Conservation (phyloP, 1,140 invertebrate species). For the Pachyrhynchus sulphureomaculatus region DNA sequence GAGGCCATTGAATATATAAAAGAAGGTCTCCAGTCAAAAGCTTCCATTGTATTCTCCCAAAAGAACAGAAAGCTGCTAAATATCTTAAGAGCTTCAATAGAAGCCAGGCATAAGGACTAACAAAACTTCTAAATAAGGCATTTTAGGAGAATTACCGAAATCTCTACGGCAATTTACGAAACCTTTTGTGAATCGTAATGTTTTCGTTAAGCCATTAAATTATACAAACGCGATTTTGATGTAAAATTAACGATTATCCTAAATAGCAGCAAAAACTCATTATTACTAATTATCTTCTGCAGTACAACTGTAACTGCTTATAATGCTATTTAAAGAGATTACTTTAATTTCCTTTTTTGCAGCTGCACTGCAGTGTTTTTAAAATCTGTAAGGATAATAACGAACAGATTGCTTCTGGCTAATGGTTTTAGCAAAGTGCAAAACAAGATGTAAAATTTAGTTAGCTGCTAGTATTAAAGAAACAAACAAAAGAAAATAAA, state of each 20-base stretch:
- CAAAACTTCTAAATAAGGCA: conserved; percentile 5
- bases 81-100: conserved; percentile 8
- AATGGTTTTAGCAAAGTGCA: too few species aligned
- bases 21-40: not conserved
- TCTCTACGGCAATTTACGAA: conserved; percentile 16
- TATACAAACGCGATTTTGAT: conserved; percentile 31
- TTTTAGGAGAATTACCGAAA: conserved; percentile 16
- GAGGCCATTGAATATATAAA: not conserved
- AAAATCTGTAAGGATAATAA: not conserved
- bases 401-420: too few species aligned
- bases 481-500: too few species aligned
- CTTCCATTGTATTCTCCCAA: not conserved
- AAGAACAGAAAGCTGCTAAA: conserved; percentile 6
- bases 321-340: conserved; percentile 6
- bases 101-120: not conserved
- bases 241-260: conserved; percentile 32
- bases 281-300: conserved; percentile 28
- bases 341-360: conserved; percentile 4
- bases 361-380: not conserved
- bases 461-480: too few species aligned
- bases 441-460: too few species aligned
- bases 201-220: conserved; percentile 19
- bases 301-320: conserved; percentile 20
- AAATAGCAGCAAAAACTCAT: conserved; percentile 18
- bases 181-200: conserved; percentile 22